Percentiles rank a stretch among this genome's conserved stretches.
phyloP scores from a whole-genome alignment of 1,140 invertebrate species.

The Drosophila arizonae region DNA sequence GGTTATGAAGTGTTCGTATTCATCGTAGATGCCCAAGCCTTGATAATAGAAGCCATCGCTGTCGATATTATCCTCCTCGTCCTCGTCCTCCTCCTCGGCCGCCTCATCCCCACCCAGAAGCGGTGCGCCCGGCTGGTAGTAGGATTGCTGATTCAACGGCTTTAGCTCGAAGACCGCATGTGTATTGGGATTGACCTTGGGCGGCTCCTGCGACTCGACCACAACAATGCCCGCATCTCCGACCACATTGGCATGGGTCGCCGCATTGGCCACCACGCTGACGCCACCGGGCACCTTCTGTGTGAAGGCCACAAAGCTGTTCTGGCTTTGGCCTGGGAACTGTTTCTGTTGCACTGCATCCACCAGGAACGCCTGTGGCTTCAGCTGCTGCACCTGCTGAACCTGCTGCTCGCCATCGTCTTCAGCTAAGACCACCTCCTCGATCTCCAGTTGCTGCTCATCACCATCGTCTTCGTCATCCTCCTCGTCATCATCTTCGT shows the following conservation, averaged over 20 bases:
- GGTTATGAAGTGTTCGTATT: slow-evolving; percentile 39
- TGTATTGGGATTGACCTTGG: slow-evolving; percentile 75
- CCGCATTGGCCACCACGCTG: slow-evolving; percentile 62
- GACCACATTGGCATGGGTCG: slow-evolving; percentile 61
- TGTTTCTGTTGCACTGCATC: slow-evolving; percentile 14
- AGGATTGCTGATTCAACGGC: slow-evolving; percentile 41
- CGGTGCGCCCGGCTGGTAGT: background rate
- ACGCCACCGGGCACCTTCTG: slow-evolving; percentile 33
- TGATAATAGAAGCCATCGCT: slow-evolving; percentile 48
- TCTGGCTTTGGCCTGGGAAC: background rate
- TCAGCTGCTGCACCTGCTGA: background rate
- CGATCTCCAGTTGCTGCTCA: background rate
- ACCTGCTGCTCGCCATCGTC: background rate
- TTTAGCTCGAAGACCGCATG: slow-evolving; percentile 77
- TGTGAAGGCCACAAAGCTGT: background rate
- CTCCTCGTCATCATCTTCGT: slow-evolving; percentile 3
- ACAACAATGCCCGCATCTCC: slow-evolving; percentile 70
- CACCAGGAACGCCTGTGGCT: background rate
- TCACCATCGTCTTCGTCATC: slow-evolving; percentile 26
- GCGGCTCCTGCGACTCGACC: slow-evolving; percentile 66
- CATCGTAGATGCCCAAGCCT: slow-evolving; percentile 48
- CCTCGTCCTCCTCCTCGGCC: slow-evolving; percentile 7
- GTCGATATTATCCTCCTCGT: slow-evolving; percentile 40
- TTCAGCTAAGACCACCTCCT: background rate
- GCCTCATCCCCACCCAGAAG: slow-evolving; percentile 6